Evolutionary conservation across 2,888 invertebrate species (phyloP).

Genomic region (Drosophila melanosoma): DNA sequence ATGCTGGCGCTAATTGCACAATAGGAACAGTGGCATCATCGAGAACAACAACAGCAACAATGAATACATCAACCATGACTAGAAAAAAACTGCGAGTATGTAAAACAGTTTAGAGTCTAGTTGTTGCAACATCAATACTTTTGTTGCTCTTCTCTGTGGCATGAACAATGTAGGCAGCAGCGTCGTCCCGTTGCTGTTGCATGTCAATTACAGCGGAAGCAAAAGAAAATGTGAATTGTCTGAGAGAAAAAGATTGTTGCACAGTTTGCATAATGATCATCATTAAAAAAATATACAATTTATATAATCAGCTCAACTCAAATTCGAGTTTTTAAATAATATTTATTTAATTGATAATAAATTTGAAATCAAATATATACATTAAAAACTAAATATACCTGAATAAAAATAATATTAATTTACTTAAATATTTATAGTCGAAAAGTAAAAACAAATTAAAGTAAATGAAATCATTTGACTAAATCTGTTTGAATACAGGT

Average conservation of each 20-base stretch:
- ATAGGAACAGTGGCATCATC: constrained; percentile 50
- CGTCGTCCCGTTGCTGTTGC: background rate
- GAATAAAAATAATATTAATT: too few relatives aligned
- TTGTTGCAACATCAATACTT: constrained; percentile 30
- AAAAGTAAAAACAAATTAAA: background rate
- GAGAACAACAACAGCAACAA: constrained; percentile 38
- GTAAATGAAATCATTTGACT: background rate
- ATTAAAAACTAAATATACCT: too few relatives aligned
- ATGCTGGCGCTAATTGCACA: constrained; percentile 69
- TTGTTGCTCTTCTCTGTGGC: constrained; percentile 19
- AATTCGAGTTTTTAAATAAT: background rate
- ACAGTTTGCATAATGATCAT: background rate
- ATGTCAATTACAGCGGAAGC: constrained; percentile 20
- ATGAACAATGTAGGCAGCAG: constrained; percentile 1
- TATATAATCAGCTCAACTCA: background rate
- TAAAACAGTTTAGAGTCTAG: constrained; percentile 62
- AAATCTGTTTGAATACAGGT: background rate
- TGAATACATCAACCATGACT: constrained; percentile 15
- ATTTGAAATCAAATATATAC: too few relatives aligned
- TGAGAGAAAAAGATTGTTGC: background rate
- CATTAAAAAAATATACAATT: background rate
- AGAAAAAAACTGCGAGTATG: constrained; percentile 69
- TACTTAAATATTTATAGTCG: too few relatives aligned
- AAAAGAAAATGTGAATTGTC: constrained; percentile 1
- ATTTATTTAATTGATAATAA: too few relatives aligned